These are phyloP conservation scores for Herpailurus yagouaroundi DNA, from an alignment of 2,113 vertebrate genomes.

Conservation along the genomic window DNA sequence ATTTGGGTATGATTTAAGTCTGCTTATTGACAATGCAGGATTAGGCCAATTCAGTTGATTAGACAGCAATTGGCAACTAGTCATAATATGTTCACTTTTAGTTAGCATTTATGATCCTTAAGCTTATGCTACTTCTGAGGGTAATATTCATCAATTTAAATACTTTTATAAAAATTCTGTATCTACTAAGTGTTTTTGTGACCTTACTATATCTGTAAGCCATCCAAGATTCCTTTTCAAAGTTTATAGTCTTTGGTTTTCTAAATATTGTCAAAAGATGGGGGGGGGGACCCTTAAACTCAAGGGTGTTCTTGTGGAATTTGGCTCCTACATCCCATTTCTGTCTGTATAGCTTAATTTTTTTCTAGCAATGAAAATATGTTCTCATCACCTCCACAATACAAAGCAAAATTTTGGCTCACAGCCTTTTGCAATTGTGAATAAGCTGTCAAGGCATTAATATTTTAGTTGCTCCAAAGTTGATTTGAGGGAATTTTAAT, in stretches of 20 bases:
- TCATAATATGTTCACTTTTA: constrained; percentile 55
- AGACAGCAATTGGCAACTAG: constrained; percentile 41
- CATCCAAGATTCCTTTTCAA: constrained; percentile 84
- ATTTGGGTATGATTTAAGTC: constrained; percentile 1
- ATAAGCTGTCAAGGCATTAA: constrained; percentile 51
- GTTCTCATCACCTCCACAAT: constrained; percentile 75
- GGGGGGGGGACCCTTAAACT: constrained; percentile 60
- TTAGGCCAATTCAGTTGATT: constrained; percentile 49
- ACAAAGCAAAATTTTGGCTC: constrained; percentile 62
- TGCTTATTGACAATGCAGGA: constrained; percentile 50
- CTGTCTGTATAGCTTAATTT: constrained; percentile 74
- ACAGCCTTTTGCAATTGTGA: constrained; percentile 36
- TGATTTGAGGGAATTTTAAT: constrained; percentile 72
- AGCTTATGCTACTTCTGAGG: constrained; percentile 62
- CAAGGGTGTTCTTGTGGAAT: constrained; percentile 76
- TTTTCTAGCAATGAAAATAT: constrained; percentile 76
- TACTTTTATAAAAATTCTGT: constrained; percentile 82
- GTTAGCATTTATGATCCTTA: constrained; percentile 61
- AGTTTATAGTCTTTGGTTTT: constrained; percentile 81
- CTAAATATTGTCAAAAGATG: constrained; percentile 82
- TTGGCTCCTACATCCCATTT: constrained; percentile 73
- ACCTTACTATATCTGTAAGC: constrained; percentile 81
- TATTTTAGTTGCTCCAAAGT: constrained; percentile 52
- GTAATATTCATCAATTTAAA: constrained; percentile 79
- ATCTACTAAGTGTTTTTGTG: constrained; percentile 83